These are phyloP conservation scores for Drosophila burlai DNA, from an alignment of 1,140 invertebrate species.

Conservation along the genomic window DNA sequence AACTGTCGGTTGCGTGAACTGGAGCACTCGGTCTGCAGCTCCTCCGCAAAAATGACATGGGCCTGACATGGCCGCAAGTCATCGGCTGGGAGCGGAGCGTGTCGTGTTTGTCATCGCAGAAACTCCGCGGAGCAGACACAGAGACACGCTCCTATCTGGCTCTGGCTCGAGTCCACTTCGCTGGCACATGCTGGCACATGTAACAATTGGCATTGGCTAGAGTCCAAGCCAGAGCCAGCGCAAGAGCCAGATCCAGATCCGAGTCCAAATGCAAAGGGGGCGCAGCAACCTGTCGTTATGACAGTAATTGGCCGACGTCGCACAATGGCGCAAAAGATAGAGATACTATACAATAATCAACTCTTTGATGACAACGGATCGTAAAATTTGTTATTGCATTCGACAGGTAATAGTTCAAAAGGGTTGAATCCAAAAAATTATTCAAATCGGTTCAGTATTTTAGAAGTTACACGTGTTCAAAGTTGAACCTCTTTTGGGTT, in stretches of 20 bases:
- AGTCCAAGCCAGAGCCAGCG: background rate
- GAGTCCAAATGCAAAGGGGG: constrained; percentile 21
- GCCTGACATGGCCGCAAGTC: constrained; percentile 35
- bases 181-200: constrained; percentile 49
- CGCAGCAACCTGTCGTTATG: constrained; percentile 75
- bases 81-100: constrained; percentile 35
- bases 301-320: constrained; percentile 71
- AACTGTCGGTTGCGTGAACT: constrained; percentile 42
- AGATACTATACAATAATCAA: too few species aligned
- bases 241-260: constrained; percentile 17
- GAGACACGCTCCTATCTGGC: constrained; percentile 45
- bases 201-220: constrained; percentile 53
- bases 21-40: constrained; percentile 43
- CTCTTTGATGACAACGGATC: too few species aligned
- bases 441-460: too few species aligned
- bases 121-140: constrained; percentile 22
- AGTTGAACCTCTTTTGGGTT: too few species aligned
- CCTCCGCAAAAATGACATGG: constrained; percentile 42
- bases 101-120: constrained; percentile 53
- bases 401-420: too few species aligned
- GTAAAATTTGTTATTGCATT: too few species aligned
- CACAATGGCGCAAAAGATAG: too few species aligned
- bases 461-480: too few species aligned
- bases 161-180: constrained; percentile 18
- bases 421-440: too few species aligned